Evolutionary conservation across 2,888 invertebrate genomes (phyloP), one percentile per base, ranked within the genome.

Genomic region (Abscondita cerata): DNA sequence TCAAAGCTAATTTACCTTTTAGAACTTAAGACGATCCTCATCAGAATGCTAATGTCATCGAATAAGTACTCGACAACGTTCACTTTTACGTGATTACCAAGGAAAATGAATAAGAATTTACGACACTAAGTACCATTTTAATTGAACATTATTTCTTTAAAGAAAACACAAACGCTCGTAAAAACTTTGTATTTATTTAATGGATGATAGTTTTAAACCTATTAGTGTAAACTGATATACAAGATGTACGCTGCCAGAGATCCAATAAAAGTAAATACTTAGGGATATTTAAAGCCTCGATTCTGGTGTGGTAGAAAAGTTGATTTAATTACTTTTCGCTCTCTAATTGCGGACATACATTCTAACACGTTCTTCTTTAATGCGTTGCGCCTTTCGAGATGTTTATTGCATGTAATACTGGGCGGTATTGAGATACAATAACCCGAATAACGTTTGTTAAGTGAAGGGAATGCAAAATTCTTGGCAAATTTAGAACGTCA

Each of bases 401-500:
- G 33, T 48, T 48, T 48, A 48, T 48, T 25, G 13, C 31, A 31
- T 48, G 25, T 13, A 48, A 33, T 33, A 48, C 15, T 25, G 13
- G n/a, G 33, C n/a, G 48, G 20, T 25, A 33, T 48, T 48, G 48
- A 48, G 33, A 48, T 48, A 33, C 48, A 33, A 48, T 48, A 25
- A 33, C 48, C 11, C 18, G 34, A 31, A 38, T 38, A 52, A 13
- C 20, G 36, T 33, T 20, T 38, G 34, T 20, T 20, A 38, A 31
- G 33, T 44, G 52, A 46, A 48, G 52, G 50, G 51, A 38, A 61
- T 61, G 61, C 56, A 52, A 55, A 59, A 60, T 60, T 60, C 60
- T 60, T 55, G 55, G 51, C 50, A 61, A 56, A 56, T 61, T 56
- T 52, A 15, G 46, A 41, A 52, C 46, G 52, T 52, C 52, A 56